Conservation (phyloP, 2,797 vertebrate species). For the Vultur gryphus region DNA sequence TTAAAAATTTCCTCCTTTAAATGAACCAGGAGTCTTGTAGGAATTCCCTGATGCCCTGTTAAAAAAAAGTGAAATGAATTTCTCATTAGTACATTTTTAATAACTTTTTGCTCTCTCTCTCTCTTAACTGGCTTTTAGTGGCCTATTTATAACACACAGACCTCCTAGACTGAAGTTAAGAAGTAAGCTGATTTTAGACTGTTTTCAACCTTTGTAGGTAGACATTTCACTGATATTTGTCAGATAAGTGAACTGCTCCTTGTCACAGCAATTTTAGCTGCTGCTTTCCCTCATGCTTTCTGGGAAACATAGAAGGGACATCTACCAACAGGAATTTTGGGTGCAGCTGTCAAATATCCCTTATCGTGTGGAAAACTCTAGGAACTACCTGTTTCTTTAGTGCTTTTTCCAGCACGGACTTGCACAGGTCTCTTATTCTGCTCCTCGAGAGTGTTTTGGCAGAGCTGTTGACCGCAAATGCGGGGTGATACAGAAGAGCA, state of each 20-base stretch:
- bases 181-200: not conserved
- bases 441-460: not conserved
- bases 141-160: not conserved
- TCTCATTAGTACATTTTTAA: slow-evolving; percentile 27
- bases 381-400: not conserved
- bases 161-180: not conserved
- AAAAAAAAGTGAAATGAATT: slow-evolving; percentile 1
- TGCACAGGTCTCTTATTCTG: not conserved
- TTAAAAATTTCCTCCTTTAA: not conserved
- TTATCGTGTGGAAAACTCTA: not conserved
- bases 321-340: not conserved
- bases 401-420: not conserved
- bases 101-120: not conserved
- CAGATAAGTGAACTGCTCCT: not conserved
- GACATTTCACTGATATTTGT: not conserved
- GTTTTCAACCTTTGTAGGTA: not conserved
- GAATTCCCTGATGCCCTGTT: not conserved
- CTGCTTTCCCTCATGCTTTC: not conserved
- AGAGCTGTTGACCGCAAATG: not conserved
- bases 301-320: not conserved
- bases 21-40: not conserved
- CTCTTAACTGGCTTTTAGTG: slow-evolving; percentile 10
- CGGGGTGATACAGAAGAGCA: not conserved
- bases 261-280: not conserved
- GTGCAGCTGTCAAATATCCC: not conserved